Evolutionary conservation across 2,888 invertebrate species (phyloP), one percentile per base, ranked within the genome.

Genomic region (Epinotia bilunana): DNA sequence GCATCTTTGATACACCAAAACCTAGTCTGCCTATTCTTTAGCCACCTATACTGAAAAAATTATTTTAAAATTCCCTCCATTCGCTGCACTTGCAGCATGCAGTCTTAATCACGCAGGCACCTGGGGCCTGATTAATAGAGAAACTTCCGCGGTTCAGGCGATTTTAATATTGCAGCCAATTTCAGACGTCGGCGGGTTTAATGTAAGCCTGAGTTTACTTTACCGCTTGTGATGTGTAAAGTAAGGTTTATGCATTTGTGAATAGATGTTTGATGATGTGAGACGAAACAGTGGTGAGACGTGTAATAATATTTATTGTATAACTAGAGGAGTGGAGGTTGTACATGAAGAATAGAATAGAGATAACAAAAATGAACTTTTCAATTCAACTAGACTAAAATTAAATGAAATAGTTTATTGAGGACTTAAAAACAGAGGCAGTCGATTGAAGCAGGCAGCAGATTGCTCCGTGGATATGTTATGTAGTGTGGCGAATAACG

Each of bases 151-250:
- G 65, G 28, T 49, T 13, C 23, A 18, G 18, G 33, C 65, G 60
- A 55, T 75, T 75, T 71, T 75, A 75, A 75, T 75, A 75, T 75
- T 75, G 60, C 74, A 75, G 74, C 64, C 71, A 75, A 75, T 75
- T 65, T 65, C 46, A 73, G 64, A 46, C 55, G 65, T 61, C 55
- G 58, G 43, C 68, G 68, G 61, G 39, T 49, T 43, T 68, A 73
- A 74, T 63, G 18, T 57, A 33, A 46, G 58, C 63, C 61, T 53
- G 33, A 58, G 69, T 70, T 60, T 58, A 70, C 64, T 49, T 9
- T 64, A 23, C 6, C n/a, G 64, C 49, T 64, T 46, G 49, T 7
- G 23, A 18, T 53, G n/a, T 6, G 53, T 53, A 13, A 53, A 53
- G 53, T 53, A 53, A 53, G n/a, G n/a, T 53, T 53, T n/a, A 53